Evolutionary conservation across 37 sponge, comb jelly and placozoan genomes (phyloP), one percentile per base, ranked within the genome.

Genomic region (Haliclona indistincta): DNA sequence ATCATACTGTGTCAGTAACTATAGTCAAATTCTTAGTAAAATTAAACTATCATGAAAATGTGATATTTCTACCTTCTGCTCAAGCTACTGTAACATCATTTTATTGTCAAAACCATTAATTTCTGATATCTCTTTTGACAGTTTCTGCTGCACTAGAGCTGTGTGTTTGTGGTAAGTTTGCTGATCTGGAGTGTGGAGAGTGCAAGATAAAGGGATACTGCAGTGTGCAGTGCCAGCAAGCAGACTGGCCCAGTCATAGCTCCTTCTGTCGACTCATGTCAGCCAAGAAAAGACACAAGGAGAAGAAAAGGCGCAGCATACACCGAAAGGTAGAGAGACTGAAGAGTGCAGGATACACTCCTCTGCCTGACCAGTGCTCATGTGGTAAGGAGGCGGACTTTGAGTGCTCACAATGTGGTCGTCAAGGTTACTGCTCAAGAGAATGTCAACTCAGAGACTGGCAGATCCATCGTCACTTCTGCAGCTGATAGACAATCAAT

Each of bases 361-460:
- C 73, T 37, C 44, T 7, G 33, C 76, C 54, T n/a, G 71, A 78
- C 54, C 36, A 85, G n/a, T 93, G 94, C 64, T 45, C 72, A 35
- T 93, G 94, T 85, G 94, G 94, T 7, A 76, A 63, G 43, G 65
- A 67, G 3, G 78, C 94, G 17, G 74, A 88, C 32, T 74, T 87
- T 36, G 91, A 91, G 63, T 95, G 91, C 80, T 77, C 85, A 2
- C 51, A 55, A n/a, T 73, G 96, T 87, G 73, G 87, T 54, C 33
- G 13, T 29, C 86, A 78, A n/a, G 89, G 94, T 19, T 93, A 93
- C 64, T 93, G 94, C 61, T 81, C 85, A 29, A 60, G 79, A 42
- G 68, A 73, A 41, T 93, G 94, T 29, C 94, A 93, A 80, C 5
- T 20, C 6, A 53, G 49, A 44, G 78, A 93, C 75, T 88, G 93